A percentile compares a stretch with the other conserved stretches of the same genome.
Conservation (phyloP, 2,797 vertebrate genomes). For the Squalus acanthias region DNA sequence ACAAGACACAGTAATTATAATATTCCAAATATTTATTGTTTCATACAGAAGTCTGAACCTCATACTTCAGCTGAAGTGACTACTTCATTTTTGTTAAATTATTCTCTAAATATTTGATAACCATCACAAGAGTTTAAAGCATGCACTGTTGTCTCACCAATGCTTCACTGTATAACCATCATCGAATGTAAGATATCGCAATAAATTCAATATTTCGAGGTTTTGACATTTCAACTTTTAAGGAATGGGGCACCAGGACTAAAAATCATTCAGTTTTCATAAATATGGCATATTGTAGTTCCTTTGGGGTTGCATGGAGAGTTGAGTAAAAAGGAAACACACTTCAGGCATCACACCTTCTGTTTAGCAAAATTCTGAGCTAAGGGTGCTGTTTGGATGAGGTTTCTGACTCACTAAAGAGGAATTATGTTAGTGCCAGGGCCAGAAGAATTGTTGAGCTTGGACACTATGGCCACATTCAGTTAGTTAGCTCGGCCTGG, state of each 20-base stretch:
- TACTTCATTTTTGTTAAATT: neutral
- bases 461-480: too few relatives aligned
- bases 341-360: too few relatives aligned
- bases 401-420: too few relatives aligned
- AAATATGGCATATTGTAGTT: too few relatives aligned
- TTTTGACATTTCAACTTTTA: neutral
- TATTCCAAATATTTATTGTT: neutral
- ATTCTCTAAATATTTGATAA: neutral
- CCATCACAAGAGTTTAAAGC: neutral
- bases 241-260: neutral
- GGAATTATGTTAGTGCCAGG: too few relatives aligned
- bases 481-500: too few relatives aligned
- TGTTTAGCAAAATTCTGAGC: too few relatives aligned
- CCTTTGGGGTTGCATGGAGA: too few relatives aligned
- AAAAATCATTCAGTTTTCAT: neutral
- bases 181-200: neutral
- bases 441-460: too few relatives aligned
- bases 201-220: neutral
- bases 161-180: neutral
- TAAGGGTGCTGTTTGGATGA: too few relatives aligned
- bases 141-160: neutral
- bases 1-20: neutral
- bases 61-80: neutral
- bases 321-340: too few relatives aligned
- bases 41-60: neutral